Evolutionary conservation across 2,797 vertebrate species (phyloP).

Genomic region (Myripristis murdjan): DNA sequence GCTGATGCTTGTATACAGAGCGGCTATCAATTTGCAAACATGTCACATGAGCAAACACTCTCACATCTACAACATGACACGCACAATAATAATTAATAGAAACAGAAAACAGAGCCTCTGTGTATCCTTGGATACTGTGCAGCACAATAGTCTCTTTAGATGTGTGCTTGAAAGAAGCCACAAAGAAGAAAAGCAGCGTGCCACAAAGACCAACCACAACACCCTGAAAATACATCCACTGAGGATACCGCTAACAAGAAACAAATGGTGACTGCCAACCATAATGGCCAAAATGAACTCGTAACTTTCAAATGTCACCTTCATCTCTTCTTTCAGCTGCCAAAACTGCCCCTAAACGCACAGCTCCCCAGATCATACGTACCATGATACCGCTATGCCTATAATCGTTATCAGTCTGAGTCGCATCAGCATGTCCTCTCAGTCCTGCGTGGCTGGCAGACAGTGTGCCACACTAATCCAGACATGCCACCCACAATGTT

Average conservation of each 20-base stretch:
- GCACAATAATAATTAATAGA: slow-evolving; percentile 33
- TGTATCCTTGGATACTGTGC: background rate
- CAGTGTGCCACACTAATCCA: slow-evolving; percentile 71
- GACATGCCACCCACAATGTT: slow-evolving; percentile 74
- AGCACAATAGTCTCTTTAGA: background rate
- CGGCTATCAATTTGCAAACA: background rate
- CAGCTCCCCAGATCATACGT: slow-evolving; percentile 24
- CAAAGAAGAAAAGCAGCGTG: background rate
- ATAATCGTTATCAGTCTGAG: slow-evolving; percentile 42
- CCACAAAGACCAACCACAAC: slow-evolving; percentile 20
- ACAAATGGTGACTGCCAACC: slow-evolving; percentile 29
- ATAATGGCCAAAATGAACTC: slow-evolving; percentile 9
- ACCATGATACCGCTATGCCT: slow-evolving; percentile 46
- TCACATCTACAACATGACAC: slow-evolving; percentile 16
- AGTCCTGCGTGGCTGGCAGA: slow-evolving; percentile 44
- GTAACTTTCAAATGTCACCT: slow-evolving; percentile 16
- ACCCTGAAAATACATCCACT: slow-evolving; percentile 27
- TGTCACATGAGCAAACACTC: slow-evolving; percentile 3
- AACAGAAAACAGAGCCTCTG: slow-evolving; percentile 28
- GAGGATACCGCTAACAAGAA: slow-evolving; percentile 18
- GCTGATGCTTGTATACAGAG: too few species aligned
- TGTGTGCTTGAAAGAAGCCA: slow-evolving; percentile 4
- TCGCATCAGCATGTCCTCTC: slow-evolving; percentile 49
- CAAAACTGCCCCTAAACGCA: slow-evolving; percentile 1
- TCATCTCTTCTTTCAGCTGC: slow-evolving; percentile 17